These are phyloP conservation scores for Drosophila navojoa DNA, from an alignment of 1,140 invertebrate species.

Conservation along the genomic window DNA sequence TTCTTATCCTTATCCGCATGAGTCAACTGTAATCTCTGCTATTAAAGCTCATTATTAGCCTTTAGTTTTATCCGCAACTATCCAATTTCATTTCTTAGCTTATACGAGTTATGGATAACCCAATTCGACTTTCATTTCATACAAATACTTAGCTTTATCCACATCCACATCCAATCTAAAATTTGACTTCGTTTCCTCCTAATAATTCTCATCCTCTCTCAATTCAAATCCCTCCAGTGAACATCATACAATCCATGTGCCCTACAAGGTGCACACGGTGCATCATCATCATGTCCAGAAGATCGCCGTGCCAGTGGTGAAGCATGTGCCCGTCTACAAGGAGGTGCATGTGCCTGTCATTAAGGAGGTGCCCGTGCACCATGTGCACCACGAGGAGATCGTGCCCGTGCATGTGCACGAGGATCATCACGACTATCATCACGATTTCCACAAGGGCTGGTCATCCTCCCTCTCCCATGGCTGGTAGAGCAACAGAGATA, in stretches of 20 bases:
- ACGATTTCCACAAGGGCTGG: constrained; percentile 73
- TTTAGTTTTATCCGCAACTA: no score
- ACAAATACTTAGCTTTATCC: no score
- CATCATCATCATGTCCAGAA: constrained; percentile 88
- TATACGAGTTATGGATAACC: no score
- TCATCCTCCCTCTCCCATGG: constrained; percentile 61
- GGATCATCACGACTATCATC: constrained; percentile 72
- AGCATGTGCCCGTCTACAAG: constrained; percentile 77
- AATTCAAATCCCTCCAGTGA: constrained; percentile 83
- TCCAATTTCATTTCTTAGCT: no score
- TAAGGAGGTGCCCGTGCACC: constrained; percentile 74
- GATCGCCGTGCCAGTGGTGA: constrained; percentile 82
- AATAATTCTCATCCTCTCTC: not conserved
- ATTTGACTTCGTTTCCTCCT: no score
- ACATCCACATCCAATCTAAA: no score
- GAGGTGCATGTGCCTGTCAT: constrained; percentile 68
- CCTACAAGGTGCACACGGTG: constrained; percentile 87
- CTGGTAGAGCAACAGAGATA: constrained; percentile 54
- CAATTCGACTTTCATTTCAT: no score
- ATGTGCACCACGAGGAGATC: constrained; percentile 72
- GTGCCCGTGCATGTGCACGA: constrained; percentile 71
- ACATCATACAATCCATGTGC: constrained; percentile 87
- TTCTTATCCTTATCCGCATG: no score
- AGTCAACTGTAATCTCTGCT: no score
- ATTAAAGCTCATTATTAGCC: no score